Evolutionary conservation across 1,140 invertebrate genomes (phyloP), one percentile per base, ranked within the genome.

Genomic region (Tetragonula clypearis): DNA sequence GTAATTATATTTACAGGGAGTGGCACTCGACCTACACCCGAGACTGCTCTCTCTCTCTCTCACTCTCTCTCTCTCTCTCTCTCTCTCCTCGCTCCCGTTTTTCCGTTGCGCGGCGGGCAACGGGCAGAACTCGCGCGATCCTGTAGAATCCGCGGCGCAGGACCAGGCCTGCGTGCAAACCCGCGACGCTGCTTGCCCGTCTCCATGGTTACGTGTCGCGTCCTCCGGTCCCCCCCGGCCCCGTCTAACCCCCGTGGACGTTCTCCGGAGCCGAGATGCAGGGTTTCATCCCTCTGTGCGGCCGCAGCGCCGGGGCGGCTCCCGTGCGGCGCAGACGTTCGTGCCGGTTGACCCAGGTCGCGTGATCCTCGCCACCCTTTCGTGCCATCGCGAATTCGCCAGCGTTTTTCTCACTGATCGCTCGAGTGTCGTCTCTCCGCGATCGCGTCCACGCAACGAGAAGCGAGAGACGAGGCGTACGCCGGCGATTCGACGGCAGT

Each of bases 231-330:
- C 65, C 71, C 75, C 65, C 0, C 26, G 0, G 1, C 56, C 69
- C 75, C 79, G 21, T 60, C 14, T 12, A 1, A 3, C 30, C 65
- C 87, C 84, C 66, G 21, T 56, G 41, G 41, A 82, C 65, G 68
- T 80, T 74, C 78, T 65, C 53, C 78, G 82, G 72, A 78, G 88
- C 79, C 86, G 83, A 90, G 86, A 91, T 90, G 92, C 88, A 86
- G 91, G 89, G 82, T 89, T 93, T 90, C 87, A 91, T 90, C 91
- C 92, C 90, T 92, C 87, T 88, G 79, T 88, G 74, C 79, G 85
- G 76, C 90, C 90, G 93, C 91, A 92, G 90, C 90, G 90, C 91
- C 93, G 90, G 92, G 93, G 93, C 93, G 93, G 93, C 93, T 93
- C 92, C 92, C 92, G 86, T 86, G 91, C 87, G 88, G 90, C 92